phyloP scores from a whole-genome alignment of 2,797 vertebrate species.

The Ficedula albicollis region DNA sequence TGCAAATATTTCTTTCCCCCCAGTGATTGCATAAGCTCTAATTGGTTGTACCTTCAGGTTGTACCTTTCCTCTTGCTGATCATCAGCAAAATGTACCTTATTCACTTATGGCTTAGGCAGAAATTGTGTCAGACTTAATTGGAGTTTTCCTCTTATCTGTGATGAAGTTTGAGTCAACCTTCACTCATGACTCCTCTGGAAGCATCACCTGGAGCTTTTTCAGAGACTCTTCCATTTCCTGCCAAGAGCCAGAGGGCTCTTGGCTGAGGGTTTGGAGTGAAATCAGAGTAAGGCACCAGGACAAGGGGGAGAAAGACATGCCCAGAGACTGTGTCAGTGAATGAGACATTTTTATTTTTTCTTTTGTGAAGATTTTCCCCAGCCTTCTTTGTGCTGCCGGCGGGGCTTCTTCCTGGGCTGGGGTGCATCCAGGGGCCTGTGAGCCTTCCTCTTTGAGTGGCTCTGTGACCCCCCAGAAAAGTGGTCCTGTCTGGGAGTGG shows the following conservation, averaged over 20 bases:
- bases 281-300: neutral
- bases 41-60: neutral
- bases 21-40: neutral
- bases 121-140: neutral
- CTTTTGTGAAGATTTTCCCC: neutral
- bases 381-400: accelerated
- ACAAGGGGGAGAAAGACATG: neutral
- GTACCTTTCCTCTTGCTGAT: neutral
- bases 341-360: neutral
- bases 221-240: neutral
- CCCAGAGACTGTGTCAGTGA: neutral
- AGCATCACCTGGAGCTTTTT: neutral
- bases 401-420: neutral
- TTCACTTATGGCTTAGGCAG: neutral
- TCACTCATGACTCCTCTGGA: neutral
- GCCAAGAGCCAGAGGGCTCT: neutral
- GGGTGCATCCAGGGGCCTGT: too few species aligned
- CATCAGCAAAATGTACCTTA: neutral
- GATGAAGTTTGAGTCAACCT: neutral
- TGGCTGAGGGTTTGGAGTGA: neutral
- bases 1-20: neutral
- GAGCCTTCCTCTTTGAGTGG: neutral
- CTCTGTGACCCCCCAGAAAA: accelerated
- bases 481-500: neutral
- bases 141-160: neutral